Percentiles rank a stretch among this genome's conserved stretches.
Evolutionary conservation across 2,113 vertebrate genomes (phyloP).

Genomic region (Mesocricetus auratus): DNA sequence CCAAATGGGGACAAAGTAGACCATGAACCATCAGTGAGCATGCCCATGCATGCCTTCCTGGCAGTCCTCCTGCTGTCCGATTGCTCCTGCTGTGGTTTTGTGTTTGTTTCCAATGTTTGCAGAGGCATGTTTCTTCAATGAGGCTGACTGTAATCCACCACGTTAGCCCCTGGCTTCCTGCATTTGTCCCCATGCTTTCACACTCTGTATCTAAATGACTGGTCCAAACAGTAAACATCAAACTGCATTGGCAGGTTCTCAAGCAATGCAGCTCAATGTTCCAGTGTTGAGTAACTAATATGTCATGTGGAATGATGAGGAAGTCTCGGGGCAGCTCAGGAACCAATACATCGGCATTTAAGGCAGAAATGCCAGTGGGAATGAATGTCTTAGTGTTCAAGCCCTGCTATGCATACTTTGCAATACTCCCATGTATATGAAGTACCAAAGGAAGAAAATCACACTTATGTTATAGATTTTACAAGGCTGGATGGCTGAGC

Average conservation of each 20-base stretch:
- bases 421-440: not conserved
- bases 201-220: not conserved
- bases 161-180: not conserved
- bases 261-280: too few species aligned
- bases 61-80: not conserved
- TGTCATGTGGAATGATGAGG: not conserved
- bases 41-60: slow-evolving; percentile 77
- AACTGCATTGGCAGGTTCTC: not conserved
- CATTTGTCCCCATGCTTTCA: not conserved
- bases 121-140: not conserved
- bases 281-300: not conserved
- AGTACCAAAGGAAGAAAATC: not conserved
- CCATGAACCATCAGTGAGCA: slow-evolving; percentile 54
- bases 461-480: not conserved
- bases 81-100: slow-evolving; percentile 3
- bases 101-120: not conserved
- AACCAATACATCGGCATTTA: not conserved
- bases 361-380: not conserved
- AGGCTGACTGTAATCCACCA: not conserved
- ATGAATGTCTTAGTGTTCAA: not conserved
- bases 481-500: not conserved
- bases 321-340: not conserved
- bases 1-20: slow-evolving; percentile 59
- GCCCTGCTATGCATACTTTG: not conserved
- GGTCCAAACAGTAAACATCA: not conserved